Conservation (phyloP, 2,888 invertebrate genomes). For the Latrodectus hesperus region DNA sequence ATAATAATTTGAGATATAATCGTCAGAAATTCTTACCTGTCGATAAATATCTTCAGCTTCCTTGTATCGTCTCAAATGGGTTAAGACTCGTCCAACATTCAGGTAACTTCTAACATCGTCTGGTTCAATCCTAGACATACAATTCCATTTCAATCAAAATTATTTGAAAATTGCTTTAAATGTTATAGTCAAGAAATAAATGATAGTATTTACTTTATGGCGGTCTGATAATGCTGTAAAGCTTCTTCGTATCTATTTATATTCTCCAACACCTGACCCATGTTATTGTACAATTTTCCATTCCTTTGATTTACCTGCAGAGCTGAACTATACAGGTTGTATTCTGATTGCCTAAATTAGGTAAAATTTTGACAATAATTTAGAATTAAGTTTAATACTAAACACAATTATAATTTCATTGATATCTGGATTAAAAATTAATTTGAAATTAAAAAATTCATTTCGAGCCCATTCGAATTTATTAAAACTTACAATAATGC, state of each 20-base stretch:
- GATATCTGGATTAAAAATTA: too few relatives aligned
- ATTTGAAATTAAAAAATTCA: too few relatives aligned
- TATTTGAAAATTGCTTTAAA: background rate
- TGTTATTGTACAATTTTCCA: conserved; percentile 97
- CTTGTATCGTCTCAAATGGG: conserved; percentile 88
- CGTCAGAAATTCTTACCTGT: conserved; percentile 77
- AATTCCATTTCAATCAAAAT: background rate
- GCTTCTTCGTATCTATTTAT: conserved; percentile 84
- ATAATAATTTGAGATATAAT: background rate
- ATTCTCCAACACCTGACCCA: conserved; percentile 94
- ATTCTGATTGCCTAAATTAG: conserved; percentile 81
- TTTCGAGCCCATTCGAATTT: too few relatives aligned
- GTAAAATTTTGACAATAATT: background rate
- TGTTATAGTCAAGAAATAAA: background rate
- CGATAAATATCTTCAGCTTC: conserved; percentile 95
- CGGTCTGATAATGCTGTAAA: conserved; percentile 90
- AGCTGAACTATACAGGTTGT: conserved; percentile 94
- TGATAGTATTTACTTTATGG: conserved; percentile 79
- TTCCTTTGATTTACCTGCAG: conserved; percentile 87
- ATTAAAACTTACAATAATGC: too few relatives aligned
- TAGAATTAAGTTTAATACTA: background rate
- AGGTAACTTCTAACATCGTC: conserved; percentile 83
- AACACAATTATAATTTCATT: background rate
- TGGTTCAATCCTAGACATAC: conserved; percentile 83
- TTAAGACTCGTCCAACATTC: conserved; percentile 95